Conservation (phyloP, 2,113 vertebrate genomes). For the Larimichthys polyactis region DNA sequence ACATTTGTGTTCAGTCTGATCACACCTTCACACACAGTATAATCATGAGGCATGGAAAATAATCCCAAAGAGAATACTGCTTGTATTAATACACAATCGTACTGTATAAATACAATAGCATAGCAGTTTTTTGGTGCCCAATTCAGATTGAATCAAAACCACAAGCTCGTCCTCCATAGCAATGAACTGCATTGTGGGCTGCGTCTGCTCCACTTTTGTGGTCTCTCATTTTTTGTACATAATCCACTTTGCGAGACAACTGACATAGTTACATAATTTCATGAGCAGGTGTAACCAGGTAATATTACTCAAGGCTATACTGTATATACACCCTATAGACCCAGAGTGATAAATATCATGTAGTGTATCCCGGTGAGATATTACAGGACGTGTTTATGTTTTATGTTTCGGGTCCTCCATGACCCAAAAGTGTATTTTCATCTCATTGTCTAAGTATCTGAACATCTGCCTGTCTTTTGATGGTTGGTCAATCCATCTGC, state of each 20-base stretch:
- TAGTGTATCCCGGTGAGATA: background rate
- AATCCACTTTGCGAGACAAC: background rate
- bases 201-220: background rate
- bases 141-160: background rate
- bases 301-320: background rate
- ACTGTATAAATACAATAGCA: background rate
- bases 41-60: background rate
- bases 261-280: background rate
- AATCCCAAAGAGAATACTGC: background rate
- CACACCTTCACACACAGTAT: no score
- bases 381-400: conserved; percentile 40
- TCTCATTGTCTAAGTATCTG: conserved; percentile 40
- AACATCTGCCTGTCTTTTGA: conserved; percentile 68
- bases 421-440: conserved; percentile 43
- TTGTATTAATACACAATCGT: no score
- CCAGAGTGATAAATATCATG: conserved; percentile 6
- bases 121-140: background rate
- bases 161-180: background rate
- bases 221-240: background rate
- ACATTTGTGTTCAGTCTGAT: no score
- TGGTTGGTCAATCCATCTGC: conserved; percentile 75
- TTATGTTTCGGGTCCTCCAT: conserved; percentile 21
- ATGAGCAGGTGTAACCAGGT: background rate
- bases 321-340: background rate
- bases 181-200: background rate